Conservation (phyloP, 1,140 invertebrate species). For the Neodiprion pinetum region DNA sequence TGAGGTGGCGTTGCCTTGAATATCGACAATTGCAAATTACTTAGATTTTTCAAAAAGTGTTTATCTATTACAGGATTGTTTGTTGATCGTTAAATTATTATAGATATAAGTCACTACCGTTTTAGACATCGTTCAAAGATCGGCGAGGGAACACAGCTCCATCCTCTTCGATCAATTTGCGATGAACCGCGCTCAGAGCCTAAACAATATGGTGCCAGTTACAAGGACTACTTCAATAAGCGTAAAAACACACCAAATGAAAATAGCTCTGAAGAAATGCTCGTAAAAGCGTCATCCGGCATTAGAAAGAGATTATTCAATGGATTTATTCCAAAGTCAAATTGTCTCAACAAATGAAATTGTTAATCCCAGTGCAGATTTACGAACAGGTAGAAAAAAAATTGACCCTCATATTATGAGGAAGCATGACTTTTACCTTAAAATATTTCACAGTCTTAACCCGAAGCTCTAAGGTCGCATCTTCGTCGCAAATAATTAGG, state of each 20-base stretch:
- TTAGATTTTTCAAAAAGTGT: not conserved
- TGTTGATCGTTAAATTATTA: not conserved
- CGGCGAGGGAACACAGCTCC: conserved; percentile 55
- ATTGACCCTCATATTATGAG: conserved; percentile 9
- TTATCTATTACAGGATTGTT: not conserved
- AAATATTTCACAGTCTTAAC: conserved; percentile 99
- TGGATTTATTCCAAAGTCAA: conserved; percentile 6
- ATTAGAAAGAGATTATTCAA: not conserved
- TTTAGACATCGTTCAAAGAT: conserved; percentile 43
- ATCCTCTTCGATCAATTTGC: conserved; percentile 72
- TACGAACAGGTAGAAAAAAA: conserved; percentile 14
- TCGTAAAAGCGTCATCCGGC: conserved; percentile 6
- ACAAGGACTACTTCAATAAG: conserved; percentile 30
- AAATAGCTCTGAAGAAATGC: conserved; percentile 19
- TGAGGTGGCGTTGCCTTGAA: not conserved
- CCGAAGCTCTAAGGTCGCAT: conserved; percentile 94
- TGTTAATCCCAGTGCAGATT: too few relatives aligned
- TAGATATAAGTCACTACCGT: conserved; percentile 11
- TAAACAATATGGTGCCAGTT: conserved; percentile 48
- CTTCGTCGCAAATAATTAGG: conserved; percentile 97
- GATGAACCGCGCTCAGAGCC: conserved; percentile 76
- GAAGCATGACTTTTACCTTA: conserved; percentile 72
- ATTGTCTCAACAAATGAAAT: not conserved
- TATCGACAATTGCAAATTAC: too few relatives aligned
- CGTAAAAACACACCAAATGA: conserved; percentile 27